Conservation (phyloP, 2,797 vertebrate genomes). For the Acipenser transmontanus region DNA sequence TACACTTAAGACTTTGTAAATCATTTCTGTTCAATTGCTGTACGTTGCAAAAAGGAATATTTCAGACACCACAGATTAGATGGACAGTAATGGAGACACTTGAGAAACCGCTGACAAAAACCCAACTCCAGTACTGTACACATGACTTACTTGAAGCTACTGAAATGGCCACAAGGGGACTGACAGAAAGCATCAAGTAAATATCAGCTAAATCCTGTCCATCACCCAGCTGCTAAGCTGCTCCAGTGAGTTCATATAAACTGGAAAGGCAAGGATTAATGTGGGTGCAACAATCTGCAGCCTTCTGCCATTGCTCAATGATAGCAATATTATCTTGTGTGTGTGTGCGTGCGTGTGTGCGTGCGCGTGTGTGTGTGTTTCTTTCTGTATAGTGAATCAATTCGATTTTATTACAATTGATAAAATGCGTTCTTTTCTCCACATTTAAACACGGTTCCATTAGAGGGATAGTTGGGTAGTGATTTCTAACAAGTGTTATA, state of each 20-base stretch:
- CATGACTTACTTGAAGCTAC: constrained; percentile 8
- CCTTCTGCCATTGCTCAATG: constrained; percentile 42
- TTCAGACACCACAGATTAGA: too few relatives aligned
- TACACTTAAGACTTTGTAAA: too few relatives aligned
- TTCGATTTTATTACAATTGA: constrained; percentile 5
- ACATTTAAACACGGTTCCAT: too few relatives aligned
- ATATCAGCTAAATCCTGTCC: constrained; percentile 57
- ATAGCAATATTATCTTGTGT: constrained; percentile 41
- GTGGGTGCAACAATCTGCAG: constrained; percentile 65
- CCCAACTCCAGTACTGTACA: background rate
- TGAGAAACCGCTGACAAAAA: background rate
- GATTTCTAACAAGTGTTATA: too few relatives aligned
- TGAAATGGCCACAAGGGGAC: constrained; percentile 39
- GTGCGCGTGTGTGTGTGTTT: constrained; percentile 9
- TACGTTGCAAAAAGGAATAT: too few relatives aligned
- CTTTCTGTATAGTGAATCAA: constrained; percentile 11
- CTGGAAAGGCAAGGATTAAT: constrained; percentile 66
- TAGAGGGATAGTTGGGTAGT: too few relatives aligned
- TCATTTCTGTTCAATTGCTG: too few relatives aligned
- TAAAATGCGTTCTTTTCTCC: too few relatives aligned
- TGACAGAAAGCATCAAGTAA: constrained; percentile 62
- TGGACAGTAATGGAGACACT: background rate
- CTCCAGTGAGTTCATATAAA: constrained; percentile 65
- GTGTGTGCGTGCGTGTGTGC: constrained; percentile 14
- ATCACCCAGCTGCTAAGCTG: constrained; percentile 53